phyloP scores from a whole-genome alignment of 2,113 vertebrate genomes.

The Varanus komodoensis region DNA sequence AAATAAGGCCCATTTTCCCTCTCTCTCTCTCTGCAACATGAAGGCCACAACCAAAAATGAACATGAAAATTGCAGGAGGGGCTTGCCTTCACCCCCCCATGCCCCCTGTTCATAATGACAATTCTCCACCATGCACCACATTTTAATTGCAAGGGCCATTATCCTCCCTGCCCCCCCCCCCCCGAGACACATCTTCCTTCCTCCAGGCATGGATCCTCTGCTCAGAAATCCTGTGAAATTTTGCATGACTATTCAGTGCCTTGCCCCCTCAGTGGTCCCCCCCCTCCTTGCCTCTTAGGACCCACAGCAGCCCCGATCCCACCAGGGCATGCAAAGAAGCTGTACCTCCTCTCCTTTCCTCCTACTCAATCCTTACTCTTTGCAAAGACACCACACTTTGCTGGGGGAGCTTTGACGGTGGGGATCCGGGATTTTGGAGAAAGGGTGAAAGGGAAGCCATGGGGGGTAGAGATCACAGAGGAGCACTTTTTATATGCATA shows the following conservation, averaged over 20 bases:
- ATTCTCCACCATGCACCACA: background rate
- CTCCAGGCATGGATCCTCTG: background rate
- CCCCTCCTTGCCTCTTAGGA: background rate
- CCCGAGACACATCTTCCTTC: no score
- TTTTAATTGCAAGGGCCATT: no score
- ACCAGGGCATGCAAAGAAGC: background rate
- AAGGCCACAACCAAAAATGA: background rate
- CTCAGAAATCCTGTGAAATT: background rate
- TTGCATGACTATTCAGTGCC: background rate
- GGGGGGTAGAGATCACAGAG: background rate
- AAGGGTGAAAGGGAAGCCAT: background rate
- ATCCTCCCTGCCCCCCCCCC: background rate
- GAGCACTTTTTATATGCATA: no score
- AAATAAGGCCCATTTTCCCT: background rate
- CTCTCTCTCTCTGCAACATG: no score
- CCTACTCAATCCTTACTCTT: slow-evolving; percentile 55
- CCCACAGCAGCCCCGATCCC: background rate
- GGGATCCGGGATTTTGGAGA: background rate
- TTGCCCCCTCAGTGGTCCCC: background rate
- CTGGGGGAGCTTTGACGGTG: background rate
- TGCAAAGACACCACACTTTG: slow-evolving; percentile 33
- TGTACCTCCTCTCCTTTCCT: no score
- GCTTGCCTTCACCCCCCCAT: background rate
- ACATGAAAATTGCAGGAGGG: background rate
- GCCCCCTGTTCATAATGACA: background rate